Evolutionary conservation across 2,797 vertebrate genomes (phyloP), one percentile per base, ranked within the genome.

Genomic region (Gymnodraco acuticeps): DNA sequence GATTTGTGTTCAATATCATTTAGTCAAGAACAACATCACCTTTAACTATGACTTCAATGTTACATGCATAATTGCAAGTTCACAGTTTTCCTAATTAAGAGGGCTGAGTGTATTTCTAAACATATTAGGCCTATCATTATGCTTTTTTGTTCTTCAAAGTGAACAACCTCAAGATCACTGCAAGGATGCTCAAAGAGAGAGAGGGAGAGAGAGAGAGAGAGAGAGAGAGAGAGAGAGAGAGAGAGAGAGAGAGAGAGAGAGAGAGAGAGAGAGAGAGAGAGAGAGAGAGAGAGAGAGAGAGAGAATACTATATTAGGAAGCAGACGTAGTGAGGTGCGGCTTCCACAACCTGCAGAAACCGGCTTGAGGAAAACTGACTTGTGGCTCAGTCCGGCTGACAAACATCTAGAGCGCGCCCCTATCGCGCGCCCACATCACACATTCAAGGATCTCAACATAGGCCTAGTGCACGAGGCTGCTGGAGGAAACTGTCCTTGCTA

Each of bases 281-380:
- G 61, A 43, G 46, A 66, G 41, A 60, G 51, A 45, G 48, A 31
- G 14, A 41, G 66, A 67, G 46, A 75, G 65, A 70, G 58, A 76
- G 72, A 71, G 62, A 68, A 48, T 38, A 63, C 87, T 90, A 85
- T 85, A 87, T 89, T 88, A 88, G 80, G 87, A 86, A 75, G 65
- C 85, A 70, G 55, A 77, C 68, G 14, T 67, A 58, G 54, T 17
- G 75, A 84, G 73, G 74, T 63, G 83, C 63, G 75, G 83, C 77
- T 84, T 82, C 63, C 41, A 65, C 64, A 92, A 93, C 93, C 86
- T 91, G 93, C 50, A 17, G 72, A 88, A 93, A 92, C 93, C 89
- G 90, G 92, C 85, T 93, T 47, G 71, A 66, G 73, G 75, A 81
- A 47, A 78, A 68, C 65, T 75, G 87, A 88, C 81, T 83, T 83